Percentiles rank a stretch among this genome's conserved stretches.
Conservation (phyloP, 2,797 vertebrate species). For the Sphaeramia orbicularis region DNA sequence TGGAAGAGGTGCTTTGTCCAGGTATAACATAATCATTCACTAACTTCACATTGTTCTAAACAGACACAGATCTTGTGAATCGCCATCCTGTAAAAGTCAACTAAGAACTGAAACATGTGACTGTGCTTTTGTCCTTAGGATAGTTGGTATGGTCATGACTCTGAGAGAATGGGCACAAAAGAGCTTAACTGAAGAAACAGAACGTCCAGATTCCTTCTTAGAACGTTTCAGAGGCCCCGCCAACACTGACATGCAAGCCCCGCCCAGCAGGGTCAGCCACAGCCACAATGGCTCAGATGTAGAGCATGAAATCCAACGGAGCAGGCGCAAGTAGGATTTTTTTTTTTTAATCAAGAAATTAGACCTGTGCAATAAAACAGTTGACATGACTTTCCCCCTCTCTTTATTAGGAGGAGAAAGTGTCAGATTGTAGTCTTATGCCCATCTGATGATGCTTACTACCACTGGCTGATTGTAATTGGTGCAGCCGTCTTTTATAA, state of each 20-base stretch:
- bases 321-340: conserved; percentile 78
- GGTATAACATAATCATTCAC: conserved; percentile 72
- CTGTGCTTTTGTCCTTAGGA: conserved; percentile 73
- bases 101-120: background rate
- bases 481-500: conserved; percentile 92
- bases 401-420: conserved; percentile 79
- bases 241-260: conserved; percentile 80
- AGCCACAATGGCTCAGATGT: conserved; percentile 66
- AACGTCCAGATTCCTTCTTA: conserved; percentile 92
- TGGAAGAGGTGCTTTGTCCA: conserved; percentile 83
- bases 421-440: conserved; percentile 88
- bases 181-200: conserved; percentile 87
- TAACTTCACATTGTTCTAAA: no score
- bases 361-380: background rate
- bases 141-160: conserved; percentile 88
- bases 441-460: conserved; percentile 91
- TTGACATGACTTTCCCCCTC: background rate
- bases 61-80: no score
- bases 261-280: conserved; percentile 77
- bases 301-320: conserved; percentile 52
- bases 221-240: conserved; percentile 91
- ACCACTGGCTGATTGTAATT: conserved; percentile 92
- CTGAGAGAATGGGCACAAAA: conserved; percentile 93
- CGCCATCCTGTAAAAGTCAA: no score
- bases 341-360: no score